Evolutionary conservation across 2,888 invertebrate species (phyloP).

Genomic region (Suillia variegata): DNA sequence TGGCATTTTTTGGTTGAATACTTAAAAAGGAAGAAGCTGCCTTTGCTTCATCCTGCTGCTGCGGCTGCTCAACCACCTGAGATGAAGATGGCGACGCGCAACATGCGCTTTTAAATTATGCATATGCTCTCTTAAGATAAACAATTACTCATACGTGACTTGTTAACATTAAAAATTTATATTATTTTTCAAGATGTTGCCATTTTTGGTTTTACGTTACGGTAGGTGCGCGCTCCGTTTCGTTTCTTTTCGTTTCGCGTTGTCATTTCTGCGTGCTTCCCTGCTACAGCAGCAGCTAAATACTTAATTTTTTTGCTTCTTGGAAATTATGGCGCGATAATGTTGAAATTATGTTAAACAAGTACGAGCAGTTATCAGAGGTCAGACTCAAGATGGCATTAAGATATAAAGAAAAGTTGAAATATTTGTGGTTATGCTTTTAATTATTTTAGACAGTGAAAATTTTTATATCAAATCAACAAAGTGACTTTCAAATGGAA

Average conservation of each 20-base stretch:
- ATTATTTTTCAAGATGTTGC: slow-evolving; percentile 13
- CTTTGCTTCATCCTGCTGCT: background rate
- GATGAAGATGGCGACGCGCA: background rate
- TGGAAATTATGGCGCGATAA: background rate
- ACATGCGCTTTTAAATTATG: slow-evolving; percentile 17
- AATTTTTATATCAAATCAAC: too few species aligned
- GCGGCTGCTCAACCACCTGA: background rate
- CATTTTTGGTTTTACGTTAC: slow-evolving; percentile 4
- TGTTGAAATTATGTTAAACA: slow-evolving; percentile 1
- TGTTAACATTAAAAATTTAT: slow-evolving; percentile 26
- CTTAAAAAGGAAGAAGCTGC: too few species aligned
- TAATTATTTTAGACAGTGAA: too few species aligned
- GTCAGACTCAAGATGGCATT: too few species aligned
- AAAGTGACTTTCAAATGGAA: too few species aligned
- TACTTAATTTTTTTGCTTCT: too few species aligned
- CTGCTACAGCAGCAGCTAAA: too few species aligned
- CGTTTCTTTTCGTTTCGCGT: background rate
- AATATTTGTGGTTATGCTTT: too few species aligned
- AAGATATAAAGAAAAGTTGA: too few species aligned
- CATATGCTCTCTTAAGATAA: slow-evolving; percentile 22
- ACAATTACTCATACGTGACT: slow-evolving; percentile 31
- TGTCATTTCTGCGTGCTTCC: background rate
- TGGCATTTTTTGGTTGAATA: too few species aligned
- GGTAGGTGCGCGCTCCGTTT: too few species aligned
- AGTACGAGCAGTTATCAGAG: too few species aligned